Evolutionary conservation across 2,797 vertebrate genomes (phyloP).

Genomic region (Pipistrellus pipistrellus): DNA sequence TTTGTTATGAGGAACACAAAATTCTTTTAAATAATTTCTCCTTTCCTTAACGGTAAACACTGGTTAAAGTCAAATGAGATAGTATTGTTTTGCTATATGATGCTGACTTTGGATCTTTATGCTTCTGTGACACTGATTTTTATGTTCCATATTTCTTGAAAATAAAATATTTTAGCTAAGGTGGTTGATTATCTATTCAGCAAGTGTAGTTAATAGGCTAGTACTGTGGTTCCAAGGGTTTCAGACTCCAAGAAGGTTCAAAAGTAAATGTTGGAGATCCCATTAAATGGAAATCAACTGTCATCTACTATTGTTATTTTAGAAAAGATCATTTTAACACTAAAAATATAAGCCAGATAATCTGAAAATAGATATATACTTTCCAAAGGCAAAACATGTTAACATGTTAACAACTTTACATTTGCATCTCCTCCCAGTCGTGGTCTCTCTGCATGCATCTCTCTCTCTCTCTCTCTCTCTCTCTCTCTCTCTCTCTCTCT

Average conservation of each 20-base stretch:
- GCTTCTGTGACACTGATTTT: slow-evolving; percentile 33
- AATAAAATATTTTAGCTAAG: slow-evolving; percentile 20
- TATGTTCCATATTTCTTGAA: background rate
- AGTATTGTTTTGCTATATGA: background rate
- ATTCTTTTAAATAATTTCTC: slow-evolving; percentile 30
- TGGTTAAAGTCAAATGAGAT: background rate
- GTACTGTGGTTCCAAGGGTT: background rate
- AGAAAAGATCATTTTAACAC: slow-evolving; percentile 8
- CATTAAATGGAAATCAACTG: slow-evolving; percentile 19
- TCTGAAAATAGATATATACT: slow-evolving; percentile 21
- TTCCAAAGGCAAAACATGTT: background rate
- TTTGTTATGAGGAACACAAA: background rate
- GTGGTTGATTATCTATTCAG: background rate
- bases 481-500: background rate
- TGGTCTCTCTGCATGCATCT: background rate
- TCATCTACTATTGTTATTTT: background rate
- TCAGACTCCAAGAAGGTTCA: slow-evolving; percentile 21
- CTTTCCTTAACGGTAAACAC: background rate
- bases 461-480: background rate
- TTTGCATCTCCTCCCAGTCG: background rate
- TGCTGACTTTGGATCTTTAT: background rate
- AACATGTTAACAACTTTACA: background rate
- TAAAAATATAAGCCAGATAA: slow-evolving; percentile 5
- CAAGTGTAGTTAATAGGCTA: background rate
- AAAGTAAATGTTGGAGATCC: slow-evolving; percentile 6